A percentile compares a stretch with the other conserved stretches of the same genome.
phyloP scores from a whole-genome alignment of 2,797 vertebrate species.

The Pogoniulus pusillus region DNA sequence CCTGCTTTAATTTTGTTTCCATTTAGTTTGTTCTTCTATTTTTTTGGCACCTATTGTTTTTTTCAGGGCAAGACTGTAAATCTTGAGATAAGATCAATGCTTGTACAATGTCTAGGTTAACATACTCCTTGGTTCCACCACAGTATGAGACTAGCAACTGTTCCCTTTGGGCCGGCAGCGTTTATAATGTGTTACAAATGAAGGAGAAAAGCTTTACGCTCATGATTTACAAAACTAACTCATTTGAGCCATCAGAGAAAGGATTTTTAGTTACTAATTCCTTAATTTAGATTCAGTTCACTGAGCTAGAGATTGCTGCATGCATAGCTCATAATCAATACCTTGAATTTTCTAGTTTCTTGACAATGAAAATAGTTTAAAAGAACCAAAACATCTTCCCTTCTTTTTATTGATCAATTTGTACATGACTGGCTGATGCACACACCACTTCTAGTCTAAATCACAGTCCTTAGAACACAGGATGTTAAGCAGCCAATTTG shows the following conservation, averaged over 20 bases:
- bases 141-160: background rate
- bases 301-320: background rate
- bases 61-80: background rate
- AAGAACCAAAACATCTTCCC: background rate
- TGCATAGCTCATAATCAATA: background rate
- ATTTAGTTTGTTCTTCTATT: background rate
- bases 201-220: background rate
- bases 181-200: background rate
- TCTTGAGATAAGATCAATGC: background rate
- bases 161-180: background rate
- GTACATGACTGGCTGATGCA: background rate
- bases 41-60: background rate
- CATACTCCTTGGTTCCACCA: background rate
- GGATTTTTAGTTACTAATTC: background rate
- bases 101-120: background rate
- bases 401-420: background rate
- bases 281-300: background rate
- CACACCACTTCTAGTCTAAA: background rate
- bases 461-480: background rate
- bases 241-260: background rate
- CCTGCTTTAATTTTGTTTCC: background rate
- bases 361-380: slow-evolving; percentile 3
- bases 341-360: background rate
- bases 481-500: background rate
- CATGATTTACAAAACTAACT: background rate